phyloP scores from a whole-genome alignment of 2,797 vertebrate genomes.

The Myotis planiceps region DNA sequence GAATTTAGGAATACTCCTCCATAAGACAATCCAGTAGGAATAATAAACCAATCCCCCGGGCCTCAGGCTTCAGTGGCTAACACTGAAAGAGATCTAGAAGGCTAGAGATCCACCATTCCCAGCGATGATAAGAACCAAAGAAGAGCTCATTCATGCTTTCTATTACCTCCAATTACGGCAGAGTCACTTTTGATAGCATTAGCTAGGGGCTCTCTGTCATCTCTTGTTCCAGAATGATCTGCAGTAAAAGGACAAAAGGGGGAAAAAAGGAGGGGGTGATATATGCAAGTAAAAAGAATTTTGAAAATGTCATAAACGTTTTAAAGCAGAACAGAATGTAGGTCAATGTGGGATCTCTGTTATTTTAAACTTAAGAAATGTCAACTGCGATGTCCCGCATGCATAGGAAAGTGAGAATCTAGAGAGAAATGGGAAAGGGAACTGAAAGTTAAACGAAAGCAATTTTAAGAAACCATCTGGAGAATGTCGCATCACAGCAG shows the following conservation, averaged over 20 bases:
- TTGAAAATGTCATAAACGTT: not conserved
- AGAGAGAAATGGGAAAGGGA: not conserved
- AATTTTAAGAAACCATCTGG: not conserved
- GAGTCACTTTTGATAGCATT: constrained; percentile 93
- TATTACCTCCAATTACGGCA: constrained; percentile 96
- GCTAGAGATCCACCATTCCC: not conserved
- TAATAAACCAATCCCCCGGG: not conserved
- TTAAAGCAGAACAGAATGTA: not conserved
- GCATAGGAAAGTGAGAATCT: not conserved
- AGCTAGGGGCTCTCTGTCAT: constrained; percentile 90
- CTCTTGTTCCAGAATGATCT: constrained; percentile 94
- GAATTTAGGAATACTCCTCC: not conserved
- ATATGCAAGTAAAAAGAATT: constrained; percentile 19
- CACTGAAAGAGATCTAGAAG: not conserved
- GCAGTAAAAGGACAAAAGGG: constrained; percentile 71
- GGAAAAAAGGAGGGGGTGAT: not conserved
- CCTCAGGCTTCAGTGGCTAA: not conserved
- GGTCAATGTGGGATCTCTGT: not conserved
- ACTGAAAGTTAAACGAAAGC: not conserved
- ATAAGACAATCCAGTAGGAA: not conserved
- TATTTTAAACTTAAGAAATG: not conserved
- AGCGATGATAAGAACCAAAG: not conserved
- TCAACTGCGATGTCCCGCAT: not conserved
- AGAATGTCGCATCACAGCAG: rapidly evolving
- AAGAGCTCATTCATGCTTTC: not conserved